Percentiles rank a stretch among this genome's conserved stretches.
Conservation (phyloP, 2,797 vertebrate species). For the Limnodromus scolopaceus region DNA sequence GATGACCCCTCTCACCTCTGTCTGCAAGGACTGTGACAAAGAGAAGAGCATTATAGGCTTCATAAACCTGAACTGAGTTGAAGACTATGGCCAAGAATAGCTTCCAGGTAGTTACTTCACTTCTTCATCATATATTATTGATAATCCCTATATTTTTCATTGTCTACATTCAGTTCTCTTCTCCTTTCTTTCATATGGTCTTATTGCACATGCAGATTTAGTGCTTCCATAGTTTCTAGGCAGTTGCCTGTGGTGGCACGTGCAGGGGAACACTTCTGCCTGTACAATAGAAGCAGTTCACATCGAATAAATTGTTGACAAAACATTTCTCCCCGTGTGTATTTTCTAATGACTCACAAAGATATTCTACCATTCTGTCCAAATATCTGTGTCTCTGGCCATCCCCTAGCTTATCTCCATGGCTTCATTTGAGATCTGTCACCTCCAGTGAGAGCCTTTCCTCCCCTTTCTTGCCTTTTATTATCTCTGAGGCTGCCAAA, state of each 20-base stretch:
- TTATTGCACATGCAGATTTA: neutral
- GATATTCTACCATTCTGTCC: neutral
- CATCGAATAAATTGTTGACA: neutral
- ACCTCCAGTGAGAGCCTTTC: neutral
- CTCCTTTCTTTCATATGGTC: neutral
- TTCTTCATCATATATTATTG: neutral
- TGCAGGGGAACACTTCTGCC: accelerated
- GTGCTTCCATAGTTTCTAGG: neutral
- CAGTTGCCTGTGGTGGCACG: neutral
- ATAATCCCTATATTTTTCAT: neutral
- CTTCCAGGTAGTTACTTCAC: neutral
- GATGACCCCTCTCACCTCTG: neutral
- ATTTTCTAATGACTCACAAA: neutral
- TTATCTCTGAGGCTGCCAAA: neutral
- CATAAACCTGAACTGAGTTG: neutral
- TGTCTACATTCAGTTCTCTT: neutral
- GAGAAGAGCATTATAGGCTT: neutral
- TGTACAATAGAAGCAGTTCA: neutral
- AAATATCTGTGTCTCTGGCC: neutral
- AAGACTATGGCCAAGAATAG: neutral
- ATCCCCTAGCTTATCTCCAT: neutral
- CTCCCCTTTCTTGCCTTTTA: neutral
- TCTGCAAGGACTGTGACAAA: neutral
- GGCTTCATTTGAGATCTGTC: neutral
- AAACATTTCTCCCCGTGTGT: neutral